Base-by-base conservation (phyloP, 2,113 vertebrate species). In the Cichladusa arquata region DNA sequence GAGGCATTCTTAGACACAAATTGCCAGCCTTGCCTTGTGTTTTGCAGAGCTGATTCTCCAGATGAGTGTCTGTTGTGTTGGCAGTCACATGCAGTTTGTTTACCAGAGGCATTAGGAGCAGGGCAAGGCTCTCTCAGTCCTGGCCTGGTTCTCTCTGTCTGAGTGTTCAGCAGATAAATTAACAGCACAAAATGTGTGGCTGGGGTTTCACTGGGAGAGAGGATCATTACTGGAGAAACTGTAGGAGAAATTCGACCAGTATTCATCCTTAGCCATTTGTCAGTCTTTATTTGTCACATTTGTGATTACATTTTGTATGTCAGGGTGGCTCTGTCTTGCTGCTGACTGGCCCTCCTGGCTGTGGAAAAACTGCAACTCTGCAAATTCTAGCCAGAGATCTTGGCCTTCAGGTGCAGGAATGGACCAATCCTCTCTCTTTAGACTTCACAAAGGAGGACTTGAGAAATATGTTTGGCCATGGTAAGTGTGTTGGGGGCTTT, bases 291-390 rank as follows among this genome's bases (percentile, higher is more conserved):
- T 29, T 56, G 5, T 57, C 9, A 9, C 14, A 3, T 51, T 53
- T 87, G 67, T 76, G 13, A 5, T 70, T 74, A 4, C 92, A 90
- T 29, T 74, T 16, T 40, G 15, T 66, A 3, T 26, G 5, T 54
- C 96, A 99, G 99, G 96, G 96, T 74, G 98, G 98, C 25, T 97
- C 98, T 72, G 48, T 99, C 84, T 90, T 99, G 87, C 95, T 99
- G 82, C 95, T 99, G 57, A 99, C 98, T 8, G 99, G 99, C 65
- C 99, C 99, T 36, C 97, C 99, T 19, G 99, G 99, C 71, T 99
- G 99, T 96, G 99, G 99, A 50, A 99, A 99, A 96, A 99, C 99
- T 9, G 97, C 98, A 64, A 99, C 99, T 57, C 36, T 99, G 93
- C 98, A 96, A 67, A 98, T 99, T 89, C 65, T 99, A 64, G 97